Evolutionary conservation across 2,888 invertebrate genomes (phyloP).

Genomic region (Drosophila aldrichi): DNA sequence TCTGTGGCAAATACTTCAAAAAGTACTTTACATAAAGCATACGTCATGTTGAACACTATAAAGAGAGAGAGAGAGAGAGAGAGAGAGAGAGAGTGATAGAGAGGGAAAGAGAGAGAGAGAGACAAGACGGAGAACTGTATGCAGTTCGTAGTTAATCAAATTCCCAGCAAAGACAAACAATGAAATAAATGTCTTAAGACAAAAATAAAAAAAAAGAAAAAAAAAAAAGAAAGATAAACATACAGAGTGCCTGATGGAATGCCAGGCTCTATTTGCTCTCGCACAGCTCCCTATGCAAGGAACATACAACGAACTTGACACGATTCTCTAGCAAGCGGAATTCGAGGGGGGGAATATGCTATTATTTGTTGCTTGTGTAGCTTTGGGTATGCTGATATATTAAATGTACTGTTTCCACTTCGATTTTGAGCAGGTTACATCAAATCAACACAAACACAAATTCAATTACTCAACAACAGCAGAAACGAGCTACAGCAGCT

Average conservation of each 20-base stretch:
- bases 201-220: slow-evolving; percentile 30
- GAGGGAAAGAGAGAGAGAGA: not conserved
- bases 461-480: slow-evolving; percentile 72
- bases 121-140: not conserved
- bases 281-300: too few relatives aligned
- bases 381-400: slow-evolving; percentile 40
- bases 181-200: slow-evolving; percentile 54
- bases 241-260: slow-evolving; percentile 34
- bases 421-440: slow-evolving; percentile 56
- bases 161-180: slow-evolving; percentile 58
- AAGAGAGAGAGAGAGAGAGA: not conserved
- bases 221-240: not conserved
- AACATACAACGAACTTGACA: slow-evolving; percentile 24
- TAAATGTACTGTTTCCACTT: slow-evolving; percentile 48
- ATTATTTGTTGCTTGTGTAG: slow-evolving; percentile 22
- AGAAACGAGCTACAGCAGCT: slow-evolving; percentile 8
- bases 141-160: slow-evolving; percentile 56
- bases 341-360: not conserved
- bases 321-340: slow-evolving; percentile 6
- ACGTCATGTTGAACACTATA: slow-evolving; percentile 37
- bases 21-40: slow-evolving; percentile 52
- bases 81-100: not conserved
- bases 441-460: slow-evolving; percentile 78
- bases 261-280: slow-evolving; percentile 7
- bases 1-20: slow-evolving; percentile 16